A percentile compares a stretch with the other conserved stretches of the same genome.
phyloP scores from a whole-genome alignment of 2,797 vertebrate species.

The Peromyscus attwateri region DNA sequence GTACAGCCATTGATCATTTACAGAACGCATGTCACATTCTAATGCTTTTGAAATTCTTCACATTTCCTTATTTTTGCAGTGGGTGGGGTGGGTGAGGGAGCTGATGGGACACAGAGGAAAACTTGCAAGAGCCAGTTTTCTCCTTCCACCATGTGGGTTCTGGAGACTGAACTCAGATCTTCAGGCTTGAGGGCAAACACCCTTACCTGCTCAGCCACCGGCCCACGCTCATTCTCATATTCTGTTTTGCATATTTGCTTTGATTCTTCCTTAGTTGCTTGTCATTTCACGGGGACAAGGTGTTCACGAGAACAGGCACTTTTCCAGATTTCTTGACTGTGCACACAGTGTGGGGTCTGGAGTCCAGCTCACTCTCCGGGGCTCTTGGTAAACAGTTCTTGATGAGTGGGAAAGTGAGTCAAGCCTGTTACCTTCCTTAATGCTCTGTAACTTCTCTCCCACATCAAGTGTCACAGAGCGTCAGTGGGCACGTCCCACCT shows the following conservation, averaged over 20 bases:
- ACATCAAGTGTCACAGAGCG: not conserved
- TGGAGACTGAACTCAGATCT: not conserved
- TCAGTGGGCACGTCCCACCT: not conserved
- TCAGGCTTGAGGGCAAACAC: not conserved
- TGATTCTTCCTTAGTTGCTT: not conserved
- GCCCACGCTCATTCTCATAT: not conserved
- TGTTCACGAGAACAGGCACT: not conserved
- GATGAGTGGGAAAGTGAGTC: not conserved
- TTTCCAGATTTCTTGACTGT: not conserved
- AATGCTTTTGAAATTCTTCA: not conserved
- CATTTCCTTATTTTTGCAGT: not conserved
- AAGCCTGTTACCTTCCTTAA: not conserved
- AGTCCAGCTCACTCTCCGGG: not conserved
- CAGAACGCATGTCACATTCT: not conserved
- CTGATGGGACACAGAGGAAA: not conserved
- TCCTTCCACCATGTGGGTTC: not conserved
- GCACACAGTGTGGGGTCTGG: not conserved
- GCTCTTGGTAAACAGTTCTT: conserved; percentile 9
- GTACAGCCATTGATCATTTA: not conserved
- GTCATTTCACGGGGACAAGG: not conserved
- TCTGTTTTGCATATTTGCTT: not conserved
- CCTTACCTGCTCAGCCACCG: too few relatives aligned
- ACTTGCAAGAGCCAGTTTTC: not conserved
- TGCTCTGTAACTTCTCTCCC: not conserved
- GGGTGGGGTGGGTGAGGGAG: not conserved